Evolutionary conservation across 2,888 invertebrate genomes (phyloP), one percentile per base, ranked within the genome.

Genomic region (Coleophora flavipennella): DNA sequence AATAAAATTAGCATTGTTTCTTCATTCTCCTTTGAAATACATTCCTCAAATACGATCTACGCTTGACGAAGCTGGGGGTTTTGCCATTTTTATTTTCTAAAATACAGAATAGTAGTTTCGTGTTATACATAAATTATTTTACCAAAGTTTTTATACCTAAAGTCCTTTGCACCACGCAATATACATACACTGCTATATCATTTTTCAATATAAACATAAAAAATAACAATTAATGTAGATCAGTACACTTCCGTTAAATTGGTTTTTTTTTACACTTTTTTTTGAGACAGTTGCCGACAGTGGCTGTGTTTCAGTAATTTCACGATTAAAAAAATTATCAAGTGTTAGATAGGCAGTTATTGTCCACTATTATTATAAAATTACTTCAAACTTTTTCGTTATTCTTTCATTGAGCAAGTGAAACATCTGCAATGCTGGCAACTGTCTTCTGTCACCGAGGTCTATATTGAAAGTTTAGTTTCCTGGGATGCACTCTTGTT

Each of bases 161-260:
- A 12, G 13, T 35, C n/a, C 12, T 35, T 12, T 13, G 35, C 35
- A 35, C 35, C 64, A 61, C 62, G 53, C 65, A 62, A 47, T 51
- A 40, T 60, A 54, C 56, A 44, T 59, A 66, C 66, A 62, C 59
- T 67, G 60, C 55, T 56, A 55, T 56, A 57, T 59, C 42, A 34
- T 46, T 43, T 32, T 10, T 59, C 58, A 59, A 57, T 65, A 70
- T 79, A 79, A 71, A 79, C 79, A 79, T 79, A 75, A 79, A 79
- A 79, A 79, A 79, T n/a, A 80, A 76, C 74, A 75, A 74, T 70
- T 65, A 66, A 62, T 60, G 51, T 57, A 59, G 50, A 48, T 46
- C 49, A 53, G 43, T 54, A 66, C 72, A 68, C 71, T 67, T 64
- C 59, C 61, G 54, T 62, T 64, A 62, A 42, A 37, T 55, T n/a